A percentile compares a stretch with the other conserved stretches of the same genome.
Evolutionary conservation across 1,140 invertebrate genomes (phyloP).

Genomic region (Drosophila willistoni): DNA sequence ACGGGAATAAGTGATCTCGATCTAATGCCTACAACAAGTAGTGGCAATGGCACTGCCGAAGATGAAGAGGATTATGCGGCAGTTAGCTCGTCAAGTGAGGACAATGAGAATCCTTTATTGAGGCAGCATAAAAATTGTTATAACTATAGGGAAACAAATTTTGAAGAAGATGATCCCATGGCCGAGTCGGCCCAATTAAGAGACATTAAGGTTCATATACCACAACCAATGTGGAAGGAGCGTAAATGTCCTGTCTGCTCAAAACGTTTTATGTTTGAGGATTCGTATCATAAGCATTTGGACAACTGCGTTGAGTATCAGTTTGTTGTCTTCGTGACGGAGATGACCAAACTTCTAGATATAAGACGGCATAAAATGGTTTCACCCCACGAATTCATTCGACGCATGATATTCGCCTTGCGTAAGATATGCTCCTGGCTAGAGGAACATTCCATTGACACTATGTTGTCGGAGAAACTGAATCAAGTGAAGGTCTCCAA

Average conservation of each 20-base stretch:
- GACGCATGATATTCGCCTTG: constrained; percentile 75
- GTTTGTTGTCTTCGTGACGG: constrained; percentile 61
- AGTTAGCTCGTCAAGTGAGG: constrained; percentile 67
- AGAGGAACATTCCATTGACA: constrained; percentile 68
- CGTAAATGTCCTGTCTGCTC: constrained; percentile 76
- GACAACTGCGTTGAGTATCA: constrained; percentile 75
- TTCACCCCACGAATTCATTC: constrained; percentile 78
- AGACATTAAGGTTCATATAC: constrained; percentile 73
- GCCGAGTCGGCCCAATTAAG: constrained; percentile 65
- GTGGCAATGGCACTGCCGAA: constrained; percentile 56
- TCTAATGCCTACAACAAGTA: constrained; percentile 45
- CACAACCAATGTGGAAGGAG: constrained; percentile 76
- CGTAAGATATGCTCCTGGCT: constrained; percentile 77
- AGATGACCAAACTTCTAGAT: constrained; percentile 59
- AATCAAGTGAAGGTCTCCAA: constrained; percentile 64
- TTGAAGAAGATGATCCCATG: constrained; percentile 82
- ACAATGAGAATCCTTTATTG: constrained; percentile 54
- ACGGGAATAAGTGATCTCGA: neutral
- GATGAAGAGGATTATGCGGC: constrained; percentile 68
- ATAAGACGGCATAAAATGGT: constrained; percentile 71
- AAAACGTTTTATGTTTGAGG: constrained; percentile 80
- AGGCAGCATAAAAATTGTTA: constrained; percentile 70
- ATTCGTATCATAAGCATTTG: constrained; percentile 68
- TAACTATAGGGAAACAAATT: constrained; percentile 78
- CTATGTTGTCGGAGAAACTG: constrained; percentile 48